Conservation (phyloP, 2,113 vertebrate species). For the Condylura cristata region DNA sequence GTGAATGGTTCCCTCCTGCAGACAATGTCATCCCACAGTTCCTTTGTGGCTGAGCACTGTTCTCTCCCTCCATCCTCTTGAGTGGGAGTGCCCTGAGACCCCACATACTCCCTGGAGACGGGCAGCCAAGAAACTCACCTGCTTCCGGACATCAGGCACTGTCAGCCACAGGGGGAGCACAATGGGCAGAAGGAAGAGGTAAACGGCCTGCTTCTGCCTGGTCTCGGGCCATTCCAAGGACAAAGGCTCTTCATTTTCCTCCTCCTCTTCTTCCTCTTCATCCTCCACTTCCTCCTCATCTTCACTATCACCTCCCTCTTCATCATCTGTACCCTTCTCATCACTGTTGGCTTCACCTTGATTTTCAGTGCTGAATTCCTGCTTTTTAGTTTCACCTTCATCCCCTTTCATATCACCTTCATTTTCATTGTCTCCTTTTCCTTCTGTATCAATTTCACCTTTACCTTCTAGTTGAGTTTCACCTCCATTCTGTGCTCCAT, state of each 20-base stretch:
- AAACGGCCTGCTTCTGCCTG: constrained; percentile 91
- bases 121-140: constrained; percentile 82
- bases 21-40: neutral
- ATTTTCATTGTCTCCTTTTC: neutral
- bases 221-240: constrained; percentile 95
- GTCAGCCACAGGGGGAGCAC: constrained; percentile 97
- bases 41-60: neutral
- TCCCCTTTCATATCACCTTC: constrained; percentile 54
- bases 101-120: neutral
- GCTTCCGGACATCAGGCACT: constrained; percentile 94
- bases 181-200: constrained; percentile 95
- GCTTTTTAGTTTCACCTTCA: neutral
- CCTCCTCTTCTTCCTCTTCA: constrained; percentile 64
- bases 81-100: neutral
- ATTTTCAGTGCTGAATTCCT: neutral
- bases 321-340: constrained; percentile 54
- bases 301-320: constrained; percentile 74
- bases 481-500: neutral
- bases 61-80: neutral
- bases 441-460: neutral
- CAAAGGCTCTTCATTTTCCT: constrained; percentile 88
- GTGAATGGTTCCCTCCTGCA: neutral
- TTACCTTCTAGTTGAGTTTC: neutral
- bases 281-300: constrained; percentile 80
- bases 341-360: constrained; percentile 13